These are phyloP conservation scores for Ceyx margarethae DNA, from an alignment of 2,113 vertebrate species.

Conservation along the genomic window DNA sequence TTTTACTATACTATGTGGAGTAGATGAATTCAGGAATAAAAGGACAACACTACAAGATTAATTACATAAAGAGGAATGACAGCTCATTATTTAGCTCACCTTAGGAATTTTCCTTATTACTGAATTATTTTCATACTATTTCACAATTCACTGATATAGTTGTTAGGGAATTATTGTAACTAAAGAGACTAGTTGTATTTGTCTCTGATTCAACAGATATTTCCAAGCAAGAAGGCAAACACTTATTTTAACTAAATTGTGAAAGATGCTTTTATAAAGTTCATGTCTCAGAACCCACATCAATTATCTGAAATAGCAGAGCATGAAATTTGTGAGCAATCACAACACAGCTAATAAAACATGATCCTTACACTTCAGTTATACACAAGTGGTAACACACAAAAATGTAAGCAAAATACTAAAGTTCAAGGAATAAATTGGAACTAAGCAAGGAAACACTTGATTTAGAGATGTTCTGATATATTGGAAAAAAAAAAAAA, in stretches of 20 bases:
- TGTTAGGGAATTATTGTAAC: constrained; percentile 67
- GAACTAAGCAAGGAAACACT: neutral
- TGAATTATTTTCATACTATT: constrained; percentile 69
- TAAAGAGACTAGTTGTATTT: constrained; percentile 70
- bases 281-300: neutral
- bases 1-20: neutral
- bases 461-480: neutral
- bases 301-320: neutral
- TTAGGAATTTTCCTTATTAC: constrained; percentile 34
- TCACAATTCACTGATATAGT: constrained; percentile 75
- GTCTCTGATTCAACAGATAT: constrained; percentile 53
- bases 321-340: neutral
- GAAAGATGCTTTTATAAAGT: neutral
- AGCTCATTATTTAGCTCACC: constrained; percentile 58
- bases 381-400: neutral
- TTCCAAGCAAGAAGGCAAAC: neutral
- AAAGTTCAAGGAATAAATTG: neutral
- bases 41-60: constrained; percentile 30
- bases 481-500: neutral
- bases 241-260: neutral
- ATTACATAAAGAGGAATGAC: constrained; percentile 38
- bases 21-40: constrained; percentile 47
- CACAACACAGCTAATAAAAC: neutral
- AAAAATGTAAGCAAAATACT: neutral
- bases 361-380: neutral